Evolutionary conservation across 2,797 vertebrate species (phyloP).

Genomic region (Oceanodroma leucorhoa): DNA sequence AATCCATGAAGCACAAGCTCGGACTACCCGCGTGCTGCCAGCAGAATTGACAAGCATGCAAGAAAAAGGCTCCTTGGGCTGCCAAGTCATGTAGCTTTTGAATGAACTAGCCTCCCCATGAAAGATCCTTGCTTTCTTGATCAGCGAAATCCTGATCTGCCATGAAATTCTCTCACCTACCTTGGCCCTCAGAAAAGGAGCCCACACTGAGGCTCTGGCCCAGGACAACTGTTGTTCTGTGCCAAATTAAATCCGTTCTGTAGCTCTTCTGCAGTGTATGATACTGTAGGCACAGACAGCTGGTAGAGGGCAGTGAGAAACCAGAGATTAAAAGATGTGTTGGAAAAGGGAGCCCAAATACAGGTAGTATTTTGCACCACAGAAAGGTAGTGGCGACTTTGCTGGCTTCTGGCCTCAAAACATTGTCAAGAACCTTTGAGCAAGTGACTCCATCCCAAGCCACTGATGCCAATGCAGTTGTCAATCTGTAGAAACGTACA

Average conservation of each 20-base stretch:
- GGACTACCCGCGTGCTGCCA: neutral
- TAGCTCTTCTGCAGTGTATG: neutral
- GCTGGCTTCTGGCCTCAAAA: neutral
- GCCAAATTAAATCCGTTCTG: neutral
- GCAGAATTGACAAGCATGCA: neutral
- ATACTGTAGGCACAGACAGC: neutral
- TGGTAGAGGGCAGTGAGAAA: neutral
- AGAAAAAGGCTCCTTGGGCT: neutral
- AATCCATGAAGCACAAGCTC: neutral
- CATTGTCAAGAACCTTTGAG: neutral
- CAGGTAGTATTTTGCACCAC: too few relatives aligned
- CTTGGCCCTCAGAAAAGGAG: neutral
- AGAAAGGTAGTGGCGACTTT: neutral
- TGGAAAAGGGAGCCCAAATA: neutral
- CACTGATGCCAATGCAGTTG: neutral
- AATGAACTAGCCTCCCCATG: neutral
- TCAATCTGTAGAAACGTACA: neutral
- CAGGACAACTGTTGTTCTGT: neutral
- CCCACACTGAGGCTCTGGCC: neutral
- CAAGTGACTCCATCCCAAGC: neutral
- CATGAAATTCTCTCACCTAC: neutral
- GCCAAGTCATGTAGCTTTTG: conserved; percentile 25
- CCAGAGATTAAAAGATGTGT: neutral
- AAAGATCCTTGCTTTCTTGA: neutral
- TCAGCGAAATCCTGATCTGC: neutral